Conservation (phyloP, 2,113 vertebrate genomes). For the Buteo buteo region DNA sequence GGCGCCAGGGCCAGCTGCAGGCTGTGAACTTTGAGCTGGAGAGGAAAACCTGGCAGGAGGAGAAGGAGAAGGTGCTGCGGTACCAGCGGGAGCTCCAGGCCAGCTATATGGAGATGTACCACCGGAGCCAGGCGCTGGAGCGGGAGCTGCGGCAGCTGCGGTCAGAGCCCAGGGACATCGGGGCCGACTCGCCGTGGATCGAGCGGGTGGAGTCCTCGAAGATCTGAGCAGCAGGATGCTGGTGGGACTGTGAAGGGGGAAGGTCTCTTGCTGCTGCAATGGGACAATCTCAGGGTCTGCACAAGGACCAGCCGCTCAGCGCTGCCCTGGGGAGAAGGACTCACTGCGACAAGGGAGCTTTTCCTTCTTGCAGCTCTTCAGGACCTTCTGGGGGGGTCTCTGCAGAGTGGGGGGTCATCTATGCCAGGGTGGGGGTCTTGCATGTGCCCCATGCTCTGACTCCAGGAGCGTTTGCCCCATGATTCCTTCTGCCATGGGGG, state of each 20-base stretch:
- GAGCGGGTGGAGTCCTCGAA: conserved; percentile 92
- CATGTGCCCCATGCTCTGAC: conserved; percentile 29
- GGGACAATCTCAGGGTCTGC: not conserved
- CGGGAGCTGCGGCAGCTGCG: conserved; percentile 80
- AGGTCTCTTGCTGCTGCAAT: not conserved
- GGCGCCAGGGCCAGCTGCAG: conserved; percentile 90
- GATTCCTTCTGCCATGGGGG: not conserved
- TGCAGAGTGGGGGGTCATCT: not conserved
- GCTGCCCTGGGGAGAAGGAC: not conserved
- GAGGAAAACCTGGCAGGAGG: conserved; percentile 90
- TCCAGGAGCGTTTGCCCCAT: not conserved
- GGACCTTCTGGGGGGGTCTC: not conserved
- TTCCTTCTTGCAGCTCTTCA: not conserved
- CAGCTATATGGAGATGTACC: conserved; percentile 95
- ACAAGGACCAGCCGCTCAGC: rapidly evolving
- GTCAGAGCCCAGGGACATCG: conserved; percentile 45
- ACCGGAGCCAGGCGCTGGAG: conserved; percentile 86
- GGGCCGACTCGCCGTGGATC: conserved; percentile 82
- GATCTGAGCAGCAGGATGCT: conserved; percentile 77
- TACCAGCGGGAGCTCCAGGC: conserved; percentile 85
- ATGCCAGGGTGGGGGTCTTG: conserved; percentile 22
- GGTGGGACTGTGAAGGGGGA: not conserved
- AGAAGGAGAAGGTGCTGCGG: conserved; percentile 82
- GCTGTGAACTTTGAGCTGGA: conserved; percentile 88
- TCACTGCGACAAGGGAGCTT: not conserved